Base-by-base conservation (phyloP, 2,113 vertebrate genomes). In the Tetrax tetrax region DNA sequence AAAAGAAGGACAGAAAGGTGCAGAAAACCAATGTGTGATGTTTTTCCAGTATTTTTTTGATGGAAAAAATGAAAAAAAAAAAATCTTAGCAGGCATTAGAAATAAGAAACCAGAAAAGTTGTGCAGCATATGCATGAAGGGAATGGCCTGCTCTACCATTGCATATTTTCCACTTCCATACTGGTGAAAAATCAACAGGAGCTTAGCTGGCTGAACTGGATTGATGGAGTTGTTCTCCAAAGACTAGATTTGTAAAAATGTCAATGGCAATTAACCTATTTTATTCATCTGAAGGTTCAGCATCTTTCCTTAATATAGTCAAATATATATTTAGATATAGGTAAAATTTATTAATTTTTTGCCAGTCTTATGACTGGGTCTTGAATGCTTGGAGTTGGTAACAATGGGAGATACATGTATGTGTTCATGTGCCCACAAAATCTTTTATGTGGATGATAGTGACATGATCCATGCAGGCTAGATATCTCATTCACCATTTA, bases 361-460 rank as follows among this genome's bases (percentile, higher is more conserved):
- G 10, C 51, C 1, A 2, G 7, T 71, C 56, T 84, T 56, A 17
- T 16, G 43, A 24, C 14, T 63, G 35, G 10, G 9, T 6, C 35
- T 68, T 51, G 38, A 83, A 59, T 56, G 38, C 28, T 64, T 71
- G 23, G 18, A 82, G 16, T 28, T 91, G 68, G 12, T 54, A 77
- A 10, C 0, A 5, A 16, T 2, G 29, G 31, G 31, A 91, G 48
- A 54, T 21, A 47, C 5, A 14, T 21, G 1, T 0, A 1, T 6
- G 33, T 59, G 15, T 47, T 35, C 29, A 3, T 27, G 16, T n/a
- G 27, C 21, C 16, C n/a, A 22, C 38, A 51, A 51, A 72, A 75
- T 8, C 27, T 86, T 90, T 54, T 38, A 8, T 21, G 33, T 47
- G 33, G 35, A 28, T 3, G 4, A 17, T 4, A 54, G 37, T 3